Evolutionary conservation across 2,888 invertebrate species (phyloP).

Genomic region (Busseola fusca): DNA sequence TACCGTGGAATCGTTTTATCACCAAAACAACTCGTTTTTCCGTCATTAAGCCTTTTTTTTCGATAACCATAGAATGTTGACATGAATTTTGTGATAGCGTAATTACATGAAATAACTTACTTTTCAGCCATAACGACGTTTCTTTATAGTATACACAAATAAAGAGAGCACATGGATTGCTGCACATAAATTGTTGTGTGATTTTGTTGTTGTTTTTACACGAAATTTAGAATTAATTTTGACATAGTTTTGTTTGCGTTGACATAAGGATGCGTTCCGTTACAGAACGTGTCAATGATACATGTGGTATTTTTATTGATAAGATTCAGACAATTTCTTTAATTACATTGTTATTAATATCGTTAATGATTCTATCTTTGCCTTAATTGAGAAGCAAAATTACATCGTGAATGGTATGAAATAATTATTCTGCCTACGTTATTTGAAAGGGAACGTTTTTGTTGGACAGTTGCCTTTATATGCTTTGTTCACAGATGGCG

Average conservation of each 20-base stretch:
- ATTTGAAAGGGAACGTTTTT: constrained; percentile 36
- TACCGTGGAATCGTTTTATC: constrained; percentile 32
- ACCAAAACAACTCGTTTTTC: constrained; percentile 58
- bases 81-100: constrained; percentile 61
- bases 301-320: constrained; percentile 16
- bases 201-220: constrained; percentile 83
- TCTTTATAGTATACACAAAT: constrained; percentile 69
- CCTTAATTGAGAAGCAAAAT: background rate
- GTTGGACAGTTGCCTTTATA: background rate
- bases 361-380: accelerated
- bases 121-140: constrained; percentile 83
- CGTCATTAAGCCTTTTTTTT: constrained; percentile 67
- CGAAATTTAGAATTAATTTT: constrained; percentile 85
- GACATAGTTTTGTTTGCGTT: constrained; percentile 88
- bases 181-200: constrained; percentile 75
- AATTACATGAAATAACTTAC: constrained; percentile 74
- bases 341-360: background rate
- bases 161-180: constrained; percentile 79
- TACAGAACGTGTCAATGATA: constrained; percentile 34
- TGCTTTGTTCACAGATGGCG: constrained; percentile 37
- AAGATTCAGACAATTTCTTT: background rate
- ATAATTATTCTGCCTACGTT: background rate
- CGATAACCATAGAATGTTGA: constrained; percentile 73
- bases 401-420: too few species aligned
- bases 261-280: constrained; percentile 77